Evolutionary conservation across 2,113 vertebrate genomes (phyloP).

Genomic region (Cairina moschata): DNA sequence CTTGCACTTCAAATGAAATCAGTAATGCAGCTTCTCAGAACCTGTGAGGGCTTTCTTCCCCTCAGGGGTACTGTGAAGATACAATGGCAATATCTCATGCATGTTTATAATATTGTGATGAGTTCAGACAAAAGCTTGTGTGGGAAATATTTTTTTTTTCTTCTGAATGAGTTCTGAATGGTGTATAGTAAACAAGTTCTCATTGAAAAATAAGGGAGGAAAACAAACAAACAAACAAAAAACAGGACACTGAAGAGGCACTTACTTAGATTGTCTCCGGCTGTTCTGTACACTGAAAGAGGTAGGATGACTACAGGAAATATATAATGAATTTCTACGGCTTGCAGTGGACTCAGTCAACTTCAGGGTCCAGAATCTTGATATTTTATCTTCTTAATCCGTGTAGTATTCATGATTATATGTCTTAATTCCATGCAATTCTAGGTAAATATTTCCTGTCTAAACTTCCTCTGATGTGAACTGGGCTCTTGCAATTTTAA

Average conservation of each 20-base stretch:
- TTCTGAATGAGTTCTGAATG: neutral
- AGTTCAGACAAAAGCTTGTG: neutral
- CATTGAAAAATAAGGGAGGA: neutral
- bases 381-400: neutral
- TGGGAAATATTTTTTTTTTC: neutral
- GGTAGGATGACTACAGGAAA: neutral
- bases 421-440: neutral
- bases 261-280: neutral
- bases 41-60: neutral
- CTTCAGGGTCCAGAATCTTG: neutral
- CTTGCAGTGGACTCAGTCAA: neutral
- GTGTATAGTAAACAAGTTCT: neutral
- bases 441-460: neutral
- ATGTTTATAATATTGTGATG: neutral
- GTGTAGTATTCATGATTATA: neutral
- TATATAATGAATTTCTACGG: neutral
- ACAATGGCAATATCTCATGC: neutral
- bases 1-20: neutral
- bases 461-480: neutral
- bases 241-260: neutral
- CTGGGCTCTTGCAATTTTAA: neutral
- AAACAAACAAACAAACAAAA: neutral
- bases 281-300: neutral
- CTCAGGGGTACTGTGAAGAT: neutral
- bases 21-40: neutral